Evolutionary conservation across 2,113 vertebrate genomes (phyloP).

Genomic region (Heterocephalus glaber): DNA sequence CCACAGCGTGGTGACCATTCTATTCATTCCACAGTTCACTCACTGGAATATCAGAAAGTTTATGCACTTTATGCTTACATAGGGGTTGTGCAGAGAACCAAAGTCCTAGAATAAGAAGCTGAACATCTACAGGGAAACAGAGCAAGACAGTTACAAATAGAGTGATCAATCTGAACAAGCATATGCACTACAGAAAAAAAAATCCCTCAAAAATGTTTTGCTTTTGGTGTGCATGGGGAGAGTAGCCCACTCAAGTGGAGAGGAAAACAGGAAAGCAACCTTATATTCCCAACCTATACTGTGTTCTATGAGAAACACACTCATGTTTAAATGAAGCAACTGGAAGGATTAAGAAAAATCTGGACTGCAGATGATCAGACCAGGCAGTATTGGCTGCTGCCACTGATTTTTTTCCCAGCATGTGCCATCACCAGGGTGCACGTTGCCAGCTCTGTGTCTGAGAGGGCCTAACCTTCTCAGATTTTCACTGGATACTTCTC

Average conservation of each 20-base stretch:
- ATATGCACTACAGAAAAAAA: not conserved
- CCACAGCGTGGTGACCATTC: not conserved
- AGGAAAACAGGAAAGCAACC: not conserved
- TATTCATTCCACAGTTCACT: not conserved
- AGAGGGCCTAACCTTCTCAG: not conserved
- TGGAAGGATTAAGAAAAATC: not conserved
- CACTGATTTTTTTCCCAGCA: not conserved
- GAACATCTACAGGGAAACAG: not conserved
- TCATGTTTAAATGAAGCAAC: not conserved
- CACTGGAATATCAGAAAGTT: not conserved
- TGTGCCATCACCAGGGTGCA: not conserved
- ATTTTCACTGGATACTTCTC: not conserved
- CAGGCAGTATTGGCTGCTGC: not conserved
- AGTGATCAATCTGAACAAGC: not conserved
- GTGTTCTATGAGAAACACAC: not conserved
- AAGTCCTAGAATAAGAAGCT: not conserved
- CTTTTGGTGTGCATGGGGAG: not conserved
- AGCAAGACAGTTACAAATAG: too few relatives aligned
- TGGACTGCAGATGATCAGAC: not conserved
- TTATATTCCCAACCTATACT: not conserved
- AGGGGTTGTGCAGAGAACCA: not conserved
- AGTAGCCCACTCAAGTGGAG: too few relatives aligned
- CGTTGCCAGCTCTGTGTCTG: not conserved
- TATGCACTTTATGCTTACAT: not conserved
- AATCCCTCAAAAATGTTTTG: not conserved